Conservation (phyloP, 2,888 invertebrate genomes). For the Liodrosophila aerea region DNA sequence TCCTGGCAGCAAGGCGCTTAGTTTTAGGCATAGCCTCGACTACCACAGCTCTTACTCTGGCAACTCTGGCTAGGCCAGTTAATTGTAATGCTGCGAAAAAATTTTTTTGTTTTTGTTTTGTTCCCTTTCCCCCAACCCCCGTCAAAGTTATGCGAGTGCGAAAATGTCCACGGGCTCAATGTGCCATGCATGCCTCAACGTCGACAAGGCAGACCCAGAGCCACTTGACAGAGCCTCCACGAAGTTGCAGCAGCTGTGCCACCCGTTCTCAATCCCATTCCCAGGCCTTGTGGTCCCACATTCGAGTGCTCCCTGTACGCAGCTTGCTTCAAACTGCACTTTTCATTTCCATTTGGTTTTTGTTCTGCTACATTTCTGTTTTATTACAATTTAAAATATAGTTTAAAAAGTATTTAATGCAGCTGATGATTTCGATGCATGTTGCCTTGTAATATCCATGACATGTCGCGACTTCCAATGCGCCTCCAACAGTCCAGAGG, state of each 20-base stretch:
- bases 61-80: slow-evolving; percentile 54
- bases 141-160: slow-evolving; percentile 77
- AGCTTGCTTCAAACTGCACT: slow-evolving; percentile 40
- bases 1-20: slow-evolving; percentile 28
- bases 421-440: slow-evolving; percentile 2
- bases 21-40: slow-evolving; percentile 46
- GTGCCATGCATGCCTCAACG: slow-evolving; percentile 16
- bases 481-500: too few relatives aligned
- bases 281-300: slow-evolving; percentile 28
- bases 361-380: slow-evolving; percentile 9
- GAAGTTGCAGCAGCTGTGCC: slow-evolving; percentile 13
- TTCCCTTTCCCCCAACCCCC: slow-evolving; percentile 20
- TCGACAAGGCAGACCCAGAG: slow-evolving; percentile 1
- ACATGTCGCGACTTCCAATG: too few relatives aligned
- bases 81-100: slow-evolving; percentile 74
- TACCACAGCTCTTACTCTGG: not conserved
- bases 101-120: not conserved
- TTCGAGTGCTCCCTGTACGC: slow-evolving; percentile 24
- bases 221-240: slow-evolving; percentile 30
- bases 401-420: slow-evolving; percentile 11
- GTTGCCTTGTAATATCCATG: too few relatives aligned
- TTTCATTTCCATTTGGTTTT: slow-evolving; percentile 5
- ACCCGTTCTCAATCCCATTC: not conserved
- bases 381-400: not conserved
- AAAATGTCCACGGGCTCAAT: slow-evolving; percentile 66